phyloP scores from a whole-genome alignment of 2,888 invertebrate species.

The Dicranocentrus wangi region DNA sequence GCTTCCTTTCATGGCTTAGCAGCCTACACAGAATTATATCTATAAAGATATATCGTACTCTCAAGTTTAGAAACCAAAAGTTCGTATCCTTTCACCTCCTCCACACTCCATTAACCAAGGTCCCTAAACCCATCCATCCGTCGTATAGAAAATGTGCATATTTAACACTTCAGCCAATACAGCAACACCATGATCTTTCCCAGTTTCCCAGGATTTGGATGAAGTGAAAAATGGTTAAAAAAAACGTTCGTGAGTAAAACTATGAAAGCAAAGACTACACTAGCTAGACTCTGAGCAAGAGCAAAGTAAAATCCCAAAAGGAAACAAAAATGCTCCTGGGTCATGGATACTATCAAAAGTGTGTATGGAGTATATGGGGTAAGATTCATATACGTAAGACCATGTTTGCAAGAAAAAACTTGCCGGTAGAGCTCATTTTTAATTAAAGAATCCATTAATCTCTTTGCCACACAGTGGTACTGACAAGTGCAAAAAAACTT shows the following conservation, averaged over 20 bases:
- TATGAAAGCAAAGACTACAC: too few species aligned
- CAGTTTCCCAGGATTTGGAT: background rate
- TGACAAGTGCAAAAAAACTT: conserved; percentile 41
- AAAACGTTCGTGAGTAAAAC: too few species aligned
- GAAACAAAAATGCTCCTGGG: background rate
- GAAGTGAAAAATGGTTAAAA: conserved; percentile 18
- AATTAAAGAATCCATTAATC: conserved; percentile 54
- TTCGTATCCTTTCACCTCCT: background rate
- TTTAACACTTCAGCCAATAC: conserved; percentile 5
- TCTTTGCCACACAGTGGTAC: conserved; percentile 29
- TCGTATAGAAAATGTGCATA: conserved; percentile 7
- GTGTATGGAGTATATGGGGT: background rate
- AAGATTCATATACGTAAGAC: background rate
- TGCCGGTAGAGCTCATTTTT: conserved; percentile 40
- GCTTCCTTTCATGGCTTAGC: background rate
- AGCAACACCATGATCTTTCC: background rate
- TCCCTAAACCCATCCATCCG: conserved; percentile 17
- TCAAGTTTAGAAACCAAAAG: background rate
- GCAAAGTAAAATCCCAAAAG: conserved; percentile 12
- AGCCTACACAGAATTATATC: background rate
- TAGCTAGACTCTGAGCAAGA: too few species aligned
- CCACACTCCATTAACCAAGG: conserved; percentile 12
- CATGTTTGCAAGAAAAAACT: background rate
- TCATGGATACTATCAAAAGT: background rate
- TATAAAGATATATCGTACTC: background rate